Base-by-base conservation (phyloP, 2,113 vertebrate species). In the Corydoras maculifer region DNA sequence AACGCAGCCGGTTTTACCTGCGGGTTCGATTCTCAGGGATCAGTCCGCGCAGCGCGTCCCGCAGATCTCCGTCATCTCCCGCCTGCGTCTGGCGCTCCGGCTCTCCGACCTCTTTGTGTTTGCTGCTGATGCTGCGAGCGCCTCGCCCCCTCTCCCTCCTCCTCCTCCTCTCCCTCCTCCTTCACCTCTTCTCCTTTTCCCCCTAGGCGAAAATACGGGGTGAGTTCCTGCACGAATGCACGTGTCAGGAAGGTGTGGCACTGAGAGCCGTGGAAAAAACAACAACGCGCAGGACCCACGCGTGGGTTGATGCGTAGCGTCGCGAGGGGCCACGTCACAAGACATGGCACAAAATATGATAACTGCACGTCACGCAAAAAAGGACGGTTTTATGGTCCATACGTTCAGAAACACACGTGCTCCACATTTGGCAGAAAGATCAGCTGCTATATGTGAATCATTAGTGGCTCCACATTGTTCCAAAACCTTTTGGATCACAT, bases 91-190 rank as follows among this genome's bases (percentile, higher is more conserved):
- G 69, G 67, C 13, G 35, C 15, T 49, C 54, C 14, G 3, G 54
- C 54, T 57, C 13, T 57, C 13, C 12, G 54, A 57, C 9, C 54
- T n/a, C 54, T 57, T 57, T 65, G 62, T 62, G 61, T 18, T 53
- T 57, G 54, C 54, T 57, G 54, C 54, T 57, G 54, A 57, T 53
- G 54, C 54, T 57, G 54, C 54, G 54, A 12, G 51, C 54, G 13
- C 54, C 54, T 57, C 51, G 15, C 54, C 54, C 54, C 6, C 74
- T 67, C 66, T 80, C 69, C 79, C 75, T 69, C 82, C 82, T 78
- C 29, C 72, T 65, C 61, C 78, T 70, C 14, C 54, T 14, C 54
- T 12, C 11, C 18, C 18, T 25, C 18, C 18, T 25, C 18, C 18
- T 25, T 2, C 18, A 1, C 2, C 18, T 13, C 53, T 1, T 13